These are phyloP conservation scores for Prunella strophiata DNA, from an alignment of 2,797 vertebrate genomes.

Conservation along the genomic window DNA sequence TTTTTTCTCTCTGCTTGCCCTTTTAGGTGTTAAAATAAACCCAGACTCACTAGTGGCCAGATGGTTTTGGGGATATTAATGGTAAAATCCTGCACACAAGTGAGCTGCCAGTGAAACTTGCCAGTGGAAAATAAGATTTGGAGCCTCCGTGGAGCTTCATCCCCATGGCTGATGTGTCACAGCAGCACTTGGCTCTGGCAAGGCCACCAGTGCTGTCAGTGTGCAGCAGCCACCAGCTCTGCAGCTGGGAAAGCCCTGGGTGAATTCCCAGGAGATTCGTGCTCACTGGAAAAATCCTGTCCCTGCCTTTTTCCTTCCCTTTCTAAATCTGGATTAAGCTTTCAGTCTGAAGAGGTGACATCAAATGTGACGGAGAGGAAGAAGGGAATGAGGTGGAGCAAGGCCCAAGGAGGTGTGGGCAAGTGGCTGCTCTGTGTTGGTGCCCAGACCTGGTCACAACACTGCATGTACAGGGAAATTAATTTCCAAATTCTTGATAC, in stretches of 20 bases:
- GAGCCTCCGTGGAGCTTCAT: not conserved
- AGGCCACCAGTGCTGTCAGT: accelerated
- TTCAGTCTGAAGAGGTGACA: not conserved
- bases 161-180: not conserved
- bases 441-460: not conserved
- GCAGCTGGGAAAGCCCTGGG: not conserved
- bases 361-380: not conserved
- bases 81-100: not conserved
- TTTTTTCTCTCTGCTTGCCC: not conserved
- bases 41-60: not conserved
- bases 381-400: not conserved
- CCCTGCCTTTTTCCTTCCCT: not conserved
- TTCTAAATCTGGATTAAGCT: not conserved
- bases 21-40: not conserved
- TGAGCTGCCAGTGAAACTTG: not conserved
- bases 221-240: not conserved
- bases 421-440: accelerated
- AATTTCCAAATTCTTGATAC: not conserved
- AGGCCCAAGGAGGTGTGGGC: not conserved
- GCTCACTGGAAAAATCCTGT: not conserved
- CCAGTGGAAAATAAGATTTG: not conserved
- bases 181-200: not conserved
- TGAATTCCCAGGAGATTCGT: not conserved
- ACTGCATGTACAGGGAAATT: not conserved
- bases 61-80: not conserved